A percentile compares a stretch with the other conserved stretches of the same genome.
Conservation (phyloP, 2,888 invertebrate species). For the Cataglyphis cursor region DNA sequence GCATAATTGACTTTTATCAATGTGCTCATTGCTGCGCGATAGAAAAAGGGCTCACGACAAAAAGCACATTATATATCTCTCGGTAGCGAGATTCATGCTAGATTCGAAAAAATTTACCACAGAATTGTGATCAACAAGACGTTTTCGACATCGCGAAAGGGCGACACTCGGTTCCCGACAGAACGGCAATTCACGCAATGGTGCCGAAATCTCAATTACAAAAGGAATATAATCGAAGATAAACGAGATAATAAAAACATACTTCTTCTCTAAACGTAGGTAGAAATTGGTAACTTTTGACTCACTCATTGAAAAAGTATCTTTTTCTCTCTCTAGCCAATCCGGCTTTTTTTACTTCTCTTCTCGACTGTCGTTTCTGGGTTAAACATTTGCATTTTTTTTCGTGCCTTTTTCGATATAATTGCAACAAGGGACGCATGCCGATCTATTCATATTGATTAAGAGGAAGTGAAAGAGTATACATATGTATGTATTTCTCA, state of each 20-base stretch:
- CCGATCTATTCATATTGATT: slow-evolving; percentile 43
- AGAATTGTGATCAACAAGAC: background rate
- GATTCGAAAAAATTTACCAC: slow-evolving; percentile 2
- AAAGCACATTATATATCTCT: background rate
- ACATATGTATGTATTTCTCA: background rate
- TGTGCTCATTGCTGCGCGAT: background rate
- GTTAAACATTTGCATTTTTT: slow-evolving; percentile 78
- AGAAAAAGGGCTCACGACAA: background rate
- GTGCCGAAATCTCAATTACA: slow-evolving; percentile 85
- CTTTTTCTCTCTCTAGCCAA: slow-evolving; percentile 56
- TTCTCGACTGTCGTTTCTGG: slow-evolving; percentile 84
- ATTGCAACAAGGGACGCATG: slow-evolving; percentile 56
- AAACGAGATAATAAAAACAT: slow-evolving; percentile 85
- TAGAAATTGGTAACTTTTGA: slow-evolving; percentile 86
- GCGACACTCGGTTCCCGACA: slow-evolving; percentile 73
- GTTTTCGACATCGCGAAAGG: slow-evolving; percentile 28
- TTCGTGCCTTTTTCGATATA: slow-evolving; percentile 63
- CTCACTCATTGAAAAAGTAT: slow-evolving; percentile 86
- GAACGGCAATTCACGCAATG: slow-evolving; percentile 79
- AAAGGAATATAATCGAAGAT: slow-evolving; percentile 84
- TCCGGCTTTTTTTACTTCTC: slow-evolving; percentile 56
- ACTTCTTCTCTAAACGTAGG: slow-evolving; percentile 84
- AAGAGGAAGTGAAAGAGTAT: slow-evolving; percentile 46
- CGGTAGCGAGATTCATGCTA: background rate
- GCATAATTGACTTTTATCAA: slow-evolving; percentile 32